Conservation (phyloP, 2,888 invertebrate genomes). For the Heliothis peltigera region DNA sequence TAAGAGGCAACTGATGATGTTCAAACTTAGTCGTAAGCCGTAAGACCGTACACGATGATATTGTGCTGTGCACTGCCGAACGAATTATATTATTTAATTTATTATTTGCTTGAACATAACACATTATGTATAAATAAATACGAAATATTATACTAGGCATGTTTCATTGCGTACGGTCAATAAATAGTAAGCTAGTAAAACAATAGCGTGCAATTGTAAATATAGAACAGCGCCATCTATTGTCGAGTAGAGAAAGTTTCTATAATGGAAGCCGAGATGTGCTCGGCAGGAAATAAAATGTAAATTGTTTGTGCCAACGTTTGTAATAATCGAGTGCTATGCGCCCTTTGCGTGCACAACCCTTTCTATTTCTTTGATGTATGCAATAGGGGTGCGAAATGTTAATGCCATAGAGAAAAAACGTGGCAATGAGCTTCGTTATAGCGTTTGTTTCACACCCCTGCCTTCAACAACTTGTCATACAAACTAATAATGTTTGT, state of each 20-base stretch:
- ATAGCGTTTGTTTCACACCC: conserved; percentile 84
- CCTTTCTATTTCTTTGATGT: conserved; percentile 89
- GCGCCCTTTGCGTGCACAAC: conserved; percentile 84
- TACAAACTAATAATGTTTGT: conserved; percentile 83
- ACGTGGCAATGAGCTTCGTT: conserved; percentile 85
- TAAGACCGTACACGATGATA: conserved; percentile 73
- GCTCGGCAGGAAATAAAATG: conserved; percentile 73
- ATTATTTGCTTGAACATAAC: conserved; percentile 59
- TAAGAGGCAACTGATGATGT: conserved; percentile 88
- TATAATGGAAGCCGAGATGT: conserved; percentile 57
- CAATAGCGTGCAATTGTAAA: conserved; percentile 72
- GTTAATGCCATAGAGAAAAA: conserved; percentile 85
- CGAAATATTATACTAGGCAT: conserved; percentile 59
- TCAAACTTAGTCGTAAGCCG: conserved; percentile 85
- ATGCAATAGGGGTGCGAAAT: conserved; percentile 86
- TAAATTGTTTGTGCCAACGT: conserved; percentile 89
- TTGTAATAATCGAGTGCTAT: conserved; percentile 87
- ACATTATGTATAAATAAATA: conserved; percentile 50
- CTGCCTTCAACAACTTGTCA: conserved; percentile 77
- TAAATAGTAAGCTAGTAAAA: conserved; percentile 74
- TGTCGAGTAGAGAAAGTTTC: conserved; percentile 79
- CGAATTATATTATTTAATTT: conserved; percentile 55
- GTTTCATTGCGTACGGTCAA: conserved; percentile 77
- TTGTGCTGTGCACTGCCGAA: conserved; percentile 66
- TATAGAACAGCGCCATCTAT: conserved; percentile 86